Percentiles rank a stretch among this genome's conserved stretches.
These are phyloP conservation scores for Rugalucina vietnamica DNA, from an alignment of 2,888 invertebrate genomes.

Conservation along the genomic window DNA sequence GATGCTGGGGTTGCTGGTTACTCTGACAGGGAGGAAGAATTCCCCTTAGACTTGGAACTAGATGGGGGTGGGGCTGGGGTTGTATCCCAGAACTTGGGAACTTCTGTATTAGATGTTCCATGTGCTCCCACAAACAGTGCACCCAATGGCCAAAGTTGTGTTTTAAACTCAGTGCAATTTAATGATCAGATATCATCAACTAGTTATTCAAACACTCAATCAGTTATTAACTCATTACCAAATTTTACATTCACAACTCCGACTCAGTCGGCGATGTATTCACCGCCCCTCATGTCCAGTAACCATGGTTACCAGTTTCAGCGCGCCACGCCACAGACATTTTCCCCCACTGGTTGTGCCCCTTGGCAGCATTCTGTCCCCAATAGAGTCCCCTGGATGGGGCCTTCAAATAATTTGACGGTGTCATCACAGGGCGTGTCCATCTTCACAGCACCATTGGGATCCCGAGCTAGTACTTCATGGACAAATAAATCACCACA, in stretches of 20 bases:
- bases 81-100: not conserved
- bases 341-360: conserved; percentile 53
- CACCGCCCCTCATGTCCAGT: conserved; percentile 46
- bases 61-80: not conserved
- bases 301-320: not conserved
- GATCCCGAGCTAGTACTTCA: not conserved
- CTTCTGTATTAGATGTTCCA: not conserved
- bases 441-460: conserved; percentile 40
- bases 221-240: not conserved
- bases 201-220: not conserved
- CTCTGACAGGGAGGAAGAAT: not conserved
- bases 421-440: conserved; percentile 31
- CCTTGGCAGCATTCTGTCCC: conserved; percentile 57
- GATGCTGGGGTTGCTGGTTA: not conserved
- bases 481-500: not conserved
- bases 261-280: conserved; percentile 49
- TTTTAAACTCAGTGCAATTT: not conserved
- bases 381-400: conserved; percentile 38
- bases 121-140: not conserved
- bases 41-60: not conserved
- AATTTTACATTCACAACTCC: conserved; percentile 59
- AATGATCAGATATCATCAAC: not conserved
- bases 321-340: conserved; percentile 37
- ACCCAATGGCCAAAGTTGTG: not conserved
- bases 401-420: not conserved